Percentiles rank a stretch among this genome's conserved stretches.
Conservation (phyloP, 2,888 invertebrate species). For the Apodemia hepburni region DNA sequence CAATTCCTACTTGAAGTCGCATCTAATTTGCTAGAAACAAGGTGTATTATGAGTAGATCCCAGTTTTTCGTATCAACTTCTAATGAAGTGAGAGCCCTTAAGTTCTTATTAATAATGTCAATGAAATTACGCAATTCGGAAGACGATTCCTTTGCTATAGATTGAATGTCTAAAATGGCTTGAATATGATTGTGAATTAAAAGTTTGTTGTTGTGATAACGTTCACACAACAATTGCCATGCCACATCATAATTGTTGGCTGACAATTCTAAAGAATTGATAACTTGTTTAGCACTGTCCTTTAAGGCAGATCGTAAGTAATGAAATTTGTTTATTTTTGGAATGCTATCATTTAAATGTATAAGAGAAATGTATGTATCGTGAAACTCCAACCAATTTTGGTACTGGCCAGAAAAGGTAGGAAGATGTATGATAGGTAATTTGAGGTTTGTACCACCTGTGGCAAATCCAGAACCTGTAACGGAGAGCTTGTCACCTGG, state of each 20-base stretch:
- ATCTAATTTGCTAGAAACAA: conserved; percentile 3
- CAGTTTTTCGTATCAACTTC: not conserved
- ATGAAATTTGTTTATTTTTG: too few species aligned
- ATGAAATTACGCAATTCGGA: not conserved
- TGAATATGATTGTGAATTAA: not conserved
- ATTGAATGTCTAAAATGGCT: not conserved
- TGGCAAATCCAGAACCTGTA: not conserved
- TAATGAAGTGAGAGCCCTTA: not conserved
- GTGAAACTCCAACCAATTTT: not conserved
- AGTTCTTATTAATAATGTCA: not conserved
- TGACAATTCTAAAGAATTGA: too few species aligned
- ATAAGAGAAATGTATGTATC: not conserved
- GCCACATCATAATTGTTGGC: not conserved
- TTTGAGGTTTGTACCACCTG: not conserved
- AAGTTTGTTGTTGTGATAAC: not conserved
- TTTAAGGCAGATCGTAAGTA: too few species aligned
- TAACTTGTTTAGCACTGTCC: too few species aligned
- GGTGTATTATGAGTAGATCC: not conserved
- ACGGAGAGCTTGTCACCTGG: not conserved
- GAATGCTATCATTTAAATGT: not conserved
- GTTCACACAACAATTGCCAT: not conserved
- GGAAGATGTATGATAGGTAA: not conserved
- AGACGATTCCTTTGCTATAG: not conserved
- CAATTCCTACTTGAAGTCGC: not conserved
- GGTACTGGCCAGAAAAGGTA: not conserved